Conservation (phyloP, 2,797 vertebrate genomes). For the Poeciliopsis gracilis region DNA sequence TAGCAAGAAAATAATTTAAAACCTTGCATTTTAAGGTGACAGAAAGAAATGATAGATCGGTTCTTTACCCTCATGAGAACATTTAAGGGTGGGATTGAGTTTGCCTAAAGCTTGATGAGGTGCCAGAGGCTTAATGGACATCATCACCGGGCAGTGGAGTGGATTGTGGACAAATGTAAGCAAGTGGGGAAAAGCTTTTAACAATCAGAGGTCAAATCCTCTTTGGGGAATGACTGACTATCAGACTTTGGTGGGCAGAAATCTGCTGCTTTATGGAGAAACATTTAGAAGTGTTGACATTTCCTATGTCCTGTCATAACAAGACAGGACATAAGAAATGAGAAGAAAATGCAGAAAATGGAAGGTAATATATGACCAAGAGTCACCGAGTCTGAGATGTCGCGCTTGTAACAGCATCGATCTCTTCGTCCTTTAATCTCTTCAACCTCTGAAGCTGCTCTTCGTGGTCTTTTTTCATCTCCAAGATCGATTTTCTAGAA, state of each 20-base stretch:
- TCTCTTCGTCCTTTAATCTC: conserved; percentile 89
- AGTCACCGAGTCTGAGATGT: conserved; percentile 88
- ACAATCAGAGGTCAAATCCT: background rate
- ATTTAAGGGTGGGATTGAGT: background rate
- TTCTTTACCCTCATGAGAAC: background rate
- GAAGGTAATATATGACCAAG: background rate
- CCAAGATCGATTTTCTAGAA: conserved; percentile 84
- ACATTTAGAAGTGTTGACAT: background rate
- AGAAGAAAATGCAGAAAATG: background rate
- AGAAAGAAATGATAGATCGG: background rate
- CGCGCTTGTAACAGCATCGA: conserved; percentile 90
- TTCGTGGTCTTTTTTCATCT: conserved; percentile 90
- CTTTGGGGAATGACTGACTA: too few relatives aligned
- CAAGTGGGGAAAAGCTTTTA: background rate
- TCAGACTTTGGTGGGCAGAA: background rate
- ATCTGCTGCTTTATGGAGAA: background rate
- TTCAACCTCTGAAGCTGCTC: conserved; percentile 88
- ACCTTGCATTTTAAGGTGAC: background rate
- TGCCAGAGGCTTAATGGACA: background rate
- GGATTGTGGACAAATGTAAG: background rate
- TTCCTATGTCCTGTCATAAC: background rate
- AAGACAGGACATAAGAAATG: background rate
- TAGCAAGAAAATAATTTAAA: background rate
- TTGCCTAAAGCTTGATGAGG: background rate
- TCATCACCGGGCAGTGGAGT: background rate